These are phyloP conservation scores for Chionoecetes opilio DNA, from an alignment of 1,140 invertebrate genomes.

Conservation along the genomic window DNA sequence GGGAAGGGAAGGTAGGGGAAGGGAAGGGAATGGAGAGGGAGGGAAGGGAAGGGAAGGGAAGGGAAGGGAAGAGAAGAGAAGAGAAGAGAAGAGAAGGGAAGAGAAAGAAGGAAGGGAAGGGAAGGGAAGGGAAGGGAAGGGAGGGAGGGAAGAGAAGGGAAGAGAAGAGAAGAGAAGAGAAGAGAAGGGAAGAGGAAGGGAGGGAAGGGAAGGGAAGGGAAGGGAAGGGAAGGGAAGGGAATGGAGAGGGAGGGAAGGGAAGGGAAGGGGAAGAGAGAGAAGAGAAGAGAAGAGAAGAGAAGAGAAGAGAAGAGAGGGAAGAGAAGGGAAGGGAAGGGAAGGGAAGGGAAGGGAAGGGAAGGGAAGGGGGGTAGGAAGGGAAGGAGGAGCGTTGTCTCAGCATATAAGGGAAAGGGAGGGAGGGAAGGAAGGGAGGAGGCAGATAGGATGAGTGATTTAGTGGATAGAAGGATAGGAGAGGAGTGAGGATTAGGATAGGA, in stretches of 20 bases:
- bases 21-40: background rate
- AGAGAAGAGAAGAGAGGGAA: background rate
- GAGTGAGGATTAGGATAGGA: background rate
- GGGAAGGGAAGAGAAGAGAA: no score
- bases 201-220: no score
- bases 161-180: no score
- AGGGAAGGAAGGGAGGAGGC: background rate
- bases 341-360: background rate
- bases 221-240: no score
- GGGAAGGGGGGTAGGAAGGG: background rate
- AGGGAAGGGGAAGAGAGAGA: no score
- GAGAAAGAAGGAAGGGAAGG: no score
- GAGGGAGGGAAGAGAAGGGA: no score
- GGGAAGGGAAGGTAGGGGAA: no score
- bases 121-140: no score
- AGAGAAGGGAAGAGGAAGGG: no score
- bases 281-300: background rate
- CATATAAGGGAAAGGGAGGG: background rate
- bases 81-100: no score
- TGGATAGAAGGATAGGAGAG: background rate
- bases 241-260: background rate
- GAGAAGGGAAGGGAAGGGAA: background rate
- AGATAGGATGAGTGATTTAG: no score
- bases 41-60: background rate
- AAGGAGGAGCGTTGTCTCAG: background rate